Conservation (phyloP, 2,797 vertebrate species). For the Fringilla coelebs region DNA sequence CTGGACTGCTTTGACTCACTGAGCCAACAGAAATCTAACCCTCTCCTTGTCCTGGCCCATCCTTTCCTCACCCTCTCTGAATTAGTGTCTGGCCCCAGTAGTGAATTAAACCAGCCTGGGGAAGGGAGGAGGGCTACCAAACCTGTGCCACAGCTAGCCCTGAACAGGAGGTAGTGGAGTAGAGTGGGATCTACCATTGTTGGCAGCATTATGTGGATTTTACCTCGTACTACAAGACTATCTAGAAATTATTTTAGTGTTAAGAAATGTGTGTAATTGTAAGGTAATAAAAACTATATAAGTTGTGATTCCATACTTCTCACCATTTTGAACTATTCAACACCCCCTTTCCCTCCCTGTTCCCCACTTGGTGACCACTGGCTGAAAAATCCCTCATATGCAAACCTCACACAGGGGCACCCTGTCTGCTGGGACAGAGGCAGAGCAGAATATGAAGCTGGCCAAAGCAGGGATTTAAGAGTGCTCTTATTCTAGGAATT, state of each 20-base stretch:
- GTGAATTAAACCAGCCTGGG: neutral
- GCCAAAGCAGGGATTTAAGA: neutral
- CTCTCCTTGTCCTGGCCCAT: neutral
- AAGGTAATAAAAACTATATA: neutral
- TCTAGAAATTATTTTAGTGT: neutral
- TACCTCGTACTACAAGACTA: neutral
- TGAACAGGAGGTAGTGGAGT: neutral
- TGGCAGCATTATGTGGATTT: neutral
- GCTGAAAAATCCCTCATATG: neutral
- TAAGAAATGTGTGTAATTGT: neutral
- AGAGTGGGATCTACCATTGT: neutral
- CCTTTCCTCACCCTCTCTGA: neutral
- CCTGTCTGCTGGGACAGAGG: neutral
- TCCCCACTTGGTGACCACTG: neutral
- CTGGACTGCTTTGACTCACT: neutral
- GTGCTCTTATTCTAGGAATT: neutral
- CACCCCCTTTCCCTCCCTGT: neutral
- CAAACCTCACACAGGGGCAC: neutral
- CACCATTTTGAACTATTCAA: neutral
- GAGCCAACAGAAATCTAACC: neutral
- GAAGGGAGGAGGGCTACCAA: neutral
- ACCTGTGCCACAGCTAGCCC: neutral
- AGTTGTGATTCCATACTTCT: neutral
- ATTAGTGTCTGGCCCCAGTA: neutral
- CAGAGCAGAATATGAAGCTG: neutral